Evolutionary conservation across 2,888 invertebrate genomes (phyloP), one percentile per base, ranked within the genome.

Genomic region (Melinaea marsaeus): DNA sequence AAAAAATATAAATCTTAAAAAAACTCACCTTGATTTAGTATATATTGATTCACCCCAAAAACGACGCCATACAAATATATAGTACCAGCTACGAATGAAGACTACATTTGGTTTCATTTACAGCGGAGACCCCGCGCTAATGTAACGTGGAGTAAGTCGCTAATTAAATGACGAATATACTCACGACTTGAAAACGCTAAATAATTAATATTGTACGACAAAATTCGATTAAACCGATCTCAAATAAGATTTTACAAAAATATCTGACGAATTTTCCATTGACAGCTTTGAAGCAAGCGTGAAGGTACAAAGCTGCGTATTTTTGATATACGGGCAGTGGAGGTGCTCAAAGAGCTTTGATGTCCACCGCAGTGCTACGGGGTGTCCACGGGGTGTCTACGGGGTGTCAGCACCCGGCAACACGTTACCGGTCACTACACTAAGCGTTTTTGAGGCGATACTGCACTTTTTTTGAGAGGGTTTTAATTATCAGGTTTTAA

Each of bases 281-380:
- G 72, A 72, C 69, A 69, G 64, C 61, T 57, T 69, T 69, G 59
- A 63, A 65, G 63, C 32, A 61, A 67, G 65, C 48, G 63, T 62
- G 68, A 58, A 47, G 59, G 13, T 51, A 51, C 32, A 51, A 51
- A 81, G 79, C 75, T 74, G 60, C 68, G 68, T 71, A 71, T 80
- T 82, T 83, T 79, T 75, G 71, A 71, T 68, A 68, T 69, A 66
- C 66, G 71, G 69, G 71, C 67, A 75, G 70, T 68, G 69, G 75
- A 76, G 72, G 65, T 68, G 77, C 69, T 83, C 83, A 87, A 86
- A 88, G 83, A 76, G 85, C 87, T 88, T 86, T 87, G 83, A 75
- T 77, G 85, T 84, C 84, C 72, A 72, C 70, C 68, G 74, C 86
- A 86, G 75, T 69, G 70, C 67, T 75, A 75, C 74, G 73, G 69